Conservation (phyloP, 2,113 vertebrate genomes). For the Poecile atricapillus region DNA sequence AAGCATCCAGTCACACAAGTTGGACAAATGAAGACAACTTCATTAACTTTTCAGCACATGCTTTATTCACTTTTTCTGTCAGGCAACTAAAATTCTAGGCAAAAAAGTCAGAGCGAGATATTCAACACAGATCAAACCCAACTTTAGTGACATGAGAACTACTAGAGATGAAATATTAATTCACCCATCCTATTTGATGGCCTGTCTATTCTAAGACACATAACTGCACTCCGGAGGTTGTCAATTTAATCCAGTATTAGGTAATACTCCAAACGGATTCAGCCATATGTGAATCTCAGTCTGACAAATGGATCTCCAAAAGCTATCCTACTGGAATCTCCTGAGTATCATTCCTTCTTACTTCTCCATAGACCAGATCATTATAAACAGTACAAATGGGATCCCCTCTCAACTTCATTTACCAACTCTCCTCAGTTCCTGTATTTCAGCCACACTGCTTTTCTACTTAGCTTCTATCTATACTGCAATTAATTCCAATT, state of each 20-base stretch:
- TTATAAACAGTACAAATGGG: not conserved
- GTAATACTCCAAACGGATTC: not conserved
- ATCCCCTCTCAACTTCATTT: not conserved
- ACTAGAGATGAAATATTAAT: not conserved
- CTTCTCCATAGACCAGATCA: not conserved
- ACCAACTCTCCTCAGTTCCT: not conserved
- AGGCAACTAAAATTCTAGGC: not conserved
- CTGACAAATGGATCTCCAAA: not conserved
- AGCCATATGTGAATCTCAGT: not conserved
- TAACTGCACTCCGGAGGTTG: not conserved
- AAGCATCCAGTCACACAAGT: rapidly evolving
- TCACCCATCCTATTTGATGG: not conserved
- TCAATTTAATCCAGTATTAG: not conserved
- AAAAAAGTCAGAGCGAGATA: not conserved
- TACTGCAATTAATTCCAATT: not conserved
- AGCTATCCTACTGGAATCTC: not conserved
- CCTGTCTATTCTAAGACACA: not conserved
- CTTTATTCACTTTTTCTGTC: not conserved
- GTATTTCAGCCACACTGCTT: not conserved
- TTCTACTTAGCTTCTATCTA: not conserved
- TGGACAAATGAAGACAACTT: not conserved
- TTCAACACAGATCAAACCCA: not conserved
- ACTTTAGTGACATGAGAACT: not conserved
- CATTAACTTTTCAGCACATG: not conserved
- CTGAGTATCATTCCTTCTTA: not conserved